Evolutionary conservation across 2,797 vertebrate genomes (phyloP).

Genomic region (Hydrolagus colliei): DNA sequence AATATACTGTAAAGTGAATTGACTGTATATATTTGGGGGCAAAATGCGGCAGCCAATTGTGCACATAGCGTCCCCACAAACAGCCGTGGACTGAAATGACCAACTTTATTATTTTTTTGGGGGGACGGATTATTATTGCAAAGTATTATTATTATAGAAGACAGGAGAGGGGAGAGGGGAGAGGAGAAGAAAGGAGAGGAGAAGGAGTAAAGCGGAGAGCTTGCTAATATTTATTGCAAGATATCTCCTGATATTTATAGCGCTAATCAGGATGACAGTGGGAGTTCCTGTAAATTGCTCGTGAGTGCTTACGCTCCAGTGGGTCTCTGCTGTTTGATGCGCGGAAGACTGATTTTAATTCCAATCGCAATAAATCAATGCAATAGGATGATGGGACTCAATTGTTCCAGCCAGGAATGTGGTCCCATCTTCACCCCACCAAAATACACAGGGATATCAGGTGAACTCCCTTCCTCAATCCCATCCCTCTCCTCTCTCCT

Average conservation of each 20-base stretch:
- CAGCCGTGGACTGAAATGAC: too few species aligned
- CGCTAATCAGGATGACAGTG: slow-evolving; percentile 35
- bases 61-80: too few species aligned
- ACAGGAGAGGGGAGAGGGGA: neutral
- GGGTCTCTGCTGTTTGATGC: slow-evolving; percentile 24
- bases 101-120: too few species aligned
- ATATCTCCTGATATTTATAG: slow-evolving; percentile 40
- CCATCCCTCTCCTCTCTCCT: neutral
- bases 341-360: slow-evolving; percentile 36
- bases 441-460: slow-evolving; percentile 14
- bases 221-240: slow-evolving; percentile 38
- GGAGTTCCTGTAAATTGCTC: slow-evolving; percentile 35
- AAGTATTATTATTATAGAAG: slow-evolving; percentile 22
- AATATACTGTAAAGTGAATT: too few species aligned
- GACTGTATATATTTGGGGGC: too few species aligned
- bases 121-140: neutral
- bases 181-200: slow-evolving; percentile 7
- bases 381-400: slow-evolving; percentile 36
- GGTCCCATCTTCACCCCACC: slow-evolving; percentile 34
- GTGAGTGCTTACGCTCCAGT: neutral
- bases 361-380: slow-evolving; percentile 36
- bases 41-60: too few species aligned
- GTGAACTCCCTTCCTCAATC: neutral
- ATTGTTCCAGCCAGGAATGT: slow-evolving; percentile 37
- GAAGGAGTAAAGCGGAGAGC: slow-evolving; percentile 29